Conservation (phyloP, 2,888 invertebrate species). For the Pandemis corylana region DNA sequence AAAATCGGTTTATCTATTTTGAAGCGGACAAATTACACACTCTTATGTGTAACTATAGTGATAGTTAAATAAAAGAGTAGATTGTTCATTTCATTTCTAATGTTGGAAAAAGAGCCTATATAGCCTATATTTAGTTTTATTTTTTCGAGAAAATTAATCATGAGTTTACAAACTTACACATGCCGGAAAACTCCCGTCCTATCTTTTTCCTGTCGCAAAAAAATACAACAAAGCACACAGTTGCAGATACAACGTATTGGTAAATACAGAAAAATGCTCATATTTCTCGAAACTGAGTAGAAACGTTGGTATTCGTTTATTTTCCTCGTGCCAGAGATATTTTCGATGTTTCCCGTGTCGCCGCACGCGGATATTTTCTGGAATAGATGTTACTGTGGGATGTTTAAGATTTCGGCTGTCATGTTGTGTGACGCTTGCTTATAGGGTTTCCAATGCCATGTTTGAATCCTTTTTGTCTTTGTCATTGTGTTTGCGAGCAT, state of each 20-base stretch:
- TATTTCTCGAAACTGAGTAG: background rate
- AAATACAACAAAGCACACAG: background rate
- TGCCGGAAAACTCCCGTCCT: background rate
- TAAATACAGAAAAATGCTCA: background rate
- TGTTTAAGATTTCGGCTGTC: background rate
- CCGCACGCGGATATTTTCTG: background rate
- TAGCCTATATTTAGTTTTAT: too few species aligned
- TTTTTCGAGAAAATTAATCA: too few species aligned
- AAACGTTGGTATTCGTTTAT: background rate
- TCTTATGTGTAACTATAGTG: too few species aligned
- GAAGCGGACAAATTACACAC: too few species aligned
- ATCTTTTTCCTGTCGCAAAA: background rate
- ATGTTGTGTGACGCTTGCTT: background rate
- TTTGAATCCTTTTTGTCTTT: background rate
- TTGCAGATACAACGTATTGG: background rate
- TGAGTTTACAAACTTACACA: too few species aligned
- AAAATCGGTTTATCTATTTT: too few species aligned
- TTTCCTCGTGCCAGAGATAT: background rate
- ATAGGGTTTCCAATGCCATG: background rate
- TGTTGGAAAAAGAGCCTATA: too few species aligned
- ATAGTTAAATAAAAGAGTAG: too few species aligned
- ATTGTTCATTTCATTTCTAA: too few species aligned
- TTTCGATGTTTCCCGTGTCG: background rate
- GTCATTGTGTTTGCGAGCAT: too few species aligned
- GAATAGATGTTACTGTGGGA: background rate